Percentiles rank a stretch among this genome's conserved stretches.
Conservation (phyloP, 2,888 invertebrate species). For the Oligia latruncula region DNA sequence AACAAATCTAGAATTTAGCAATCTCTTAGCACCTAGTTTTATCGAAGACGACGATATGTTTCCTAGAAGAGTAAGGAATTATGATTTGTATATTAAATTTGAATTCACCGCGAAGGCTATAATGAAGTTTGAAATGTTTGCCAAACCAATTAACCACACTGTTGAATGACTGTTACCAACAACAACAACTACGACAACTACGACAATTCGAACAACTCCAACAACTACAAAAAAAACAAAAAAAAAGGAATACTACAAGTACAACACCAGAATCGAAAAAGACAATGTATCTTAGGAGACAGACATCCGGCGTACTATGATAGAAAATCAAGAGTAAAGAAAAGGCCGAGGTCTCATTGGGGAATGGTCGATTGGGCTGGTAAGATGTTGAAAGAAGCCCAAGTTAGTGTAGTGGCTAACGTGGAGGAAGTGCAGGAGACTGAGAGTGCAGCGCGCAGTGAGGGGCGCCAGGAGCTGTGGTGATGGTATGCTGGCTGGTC, state of each 20-base stretch:
- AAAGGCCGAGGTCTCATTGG: not conserved
- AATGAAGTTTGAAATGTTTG: conserved; percentile 22
- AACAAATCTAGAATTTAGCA: too few species aligned
- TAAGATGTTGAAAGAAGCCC: not conserved
- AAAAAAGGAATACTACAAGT: too few species aligned
- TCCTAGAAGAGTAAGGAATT: not conserved
- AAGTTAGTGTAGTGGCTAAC: not conserved
- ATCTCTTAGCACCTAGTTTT: accelerated
- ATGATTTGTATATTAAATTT: conserved; percentile 28
- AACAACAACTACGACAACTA: not conserved
- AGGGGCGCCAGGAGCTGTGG: not conserved
- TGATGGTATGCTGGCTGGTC: not conserved
- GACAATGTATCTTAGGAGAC: too few species aligned
- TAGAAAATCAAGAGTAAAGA: not conserved
- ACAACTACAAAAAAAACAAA: too few species aligned
- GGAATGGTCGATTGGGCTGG: conserved; percentile 2
- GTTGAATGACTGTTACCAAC: not conserved
- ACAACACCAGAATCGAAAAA: too few species aligned
- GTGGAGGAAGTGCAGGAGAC: not conserved
- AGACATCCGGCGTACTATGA: too few species aligned
- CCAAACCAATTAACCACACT: not conserved
- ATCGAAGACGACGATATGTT: not conserved
- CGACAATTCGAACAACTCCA: too few species aligned
- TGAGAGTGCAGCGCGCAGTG: not conserved
- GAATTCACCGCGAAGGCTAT: not conserved